Evolutionary conservation across 2,113 vertebrate species (phyloP), one percentile per base, ranked within the genome.

Genomic region (Uria lomvia): DNA sequence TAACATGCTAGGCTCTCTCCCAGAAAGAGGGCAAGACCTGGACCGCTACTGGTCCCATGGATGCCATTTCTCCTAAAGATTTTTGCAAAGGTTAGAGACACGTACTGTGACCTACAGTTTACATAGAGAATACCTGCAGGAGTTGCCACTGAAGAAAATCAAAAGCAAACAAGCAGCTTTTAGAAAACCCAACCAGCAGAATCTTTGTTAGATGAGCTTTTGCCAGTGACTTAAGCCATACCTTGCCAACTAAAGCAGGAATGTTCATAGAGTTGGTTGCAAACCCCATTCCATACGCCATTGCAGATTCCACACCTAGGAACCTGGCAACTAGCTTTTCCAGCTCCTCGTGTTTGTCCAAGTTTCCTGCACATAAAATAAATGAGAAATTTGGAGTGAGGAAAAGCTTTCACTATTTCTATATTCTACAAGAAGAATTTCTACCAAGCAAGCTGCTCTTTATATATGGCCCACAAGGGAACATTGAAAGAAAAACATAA

Each of bases 211-310:
- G 50, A 60, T 72, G 17, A 80, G 38, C n/a, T 91, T 86, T 74
- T 50, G 34, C 36, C 22, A n/a, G 38, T 49, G 58, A 87, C 91
- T 92, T 53, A 87, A 95, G 66, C 20, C 97, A 59, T 98, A 99
- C 99, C 98, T 99, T 99, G 96, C 99, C 98, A 77, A 99, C 98
- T 67, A 99, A 98, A 82, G 99, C 99, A 93, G 99, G 99, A 98
- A 99, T 99, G 98, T 99, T 99, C 99, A 99, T 99, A 72, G 99
- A 99, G 95, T 99, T 99, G 76, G 99, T 99, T 43, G 99, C 99
- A 86, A 99, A 99, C 58, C 99, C 99, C 99, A 99, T 99, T 60
- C 99, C 99, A 82, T 99, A 99, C 5, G 98, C 79, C 99, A 99
- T 99, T 62, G 99, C 98, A 73, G 99, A 98, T 97, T 99, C 99